These are phyloP conservation scores for Nemapogon koenigi DNA, from an alignment of 2,888 invertebrate species.

Conservation along the genomic window DNA sequence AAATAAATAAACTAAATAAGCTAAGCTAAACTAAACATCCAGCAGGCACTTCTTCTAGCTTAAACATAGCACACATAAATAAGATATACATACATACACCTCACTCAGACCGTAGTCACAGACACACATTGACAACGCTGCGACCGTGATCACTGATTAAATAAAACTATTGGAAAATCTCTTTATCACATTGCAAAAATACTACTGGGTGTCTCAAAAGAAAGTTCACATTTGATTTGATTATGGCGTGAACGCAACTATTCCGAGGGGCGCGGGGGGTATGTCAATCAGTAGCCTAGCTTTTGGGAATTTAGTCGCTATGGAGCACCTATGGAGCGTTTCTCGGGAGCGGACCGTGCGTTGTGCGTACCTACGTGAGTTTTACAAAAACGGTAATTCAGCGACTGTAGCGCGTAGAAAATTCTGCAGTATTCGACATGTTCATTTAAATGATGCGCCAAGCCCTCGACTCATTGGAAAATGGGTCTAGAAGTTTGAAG, in stretches of 20 bases:
- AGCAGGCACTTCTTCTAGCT: too few species aligned
- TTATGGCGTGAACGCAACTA: slow-evolving; percentile 14
- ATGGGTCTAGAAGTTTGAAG: slow-evolving; percentile 16
- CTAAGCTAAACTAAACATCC: too few species aligned
- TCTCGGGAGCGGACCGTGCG: background rate
- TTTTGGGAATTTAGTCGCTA: slow-evolving; percentile 12
- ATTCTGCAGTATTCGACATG: slow-evolving; percentile 16
- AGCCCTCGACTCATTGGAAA: slow-evolving; percentile 12
- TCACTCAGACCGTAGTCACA: too few species aligned
- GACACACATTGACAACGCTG: too few species aligned
- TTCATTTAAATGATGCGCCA: slow-evolving; percentile 13
- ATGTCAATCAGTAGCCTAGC: too few species aligned
- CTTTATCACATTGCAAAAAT: too few species aligned
- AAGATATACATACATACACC: too few species aligned
- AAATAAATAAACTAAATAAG: too few species aligned
- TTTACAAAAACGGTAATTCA: slow-evolving; percentile 19
- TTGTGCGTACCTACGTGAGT: slow-evolving; percentile 16
- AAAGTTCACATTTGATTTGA: slow-evolving; percentile 12
- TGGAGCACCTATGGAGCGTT: background rate
- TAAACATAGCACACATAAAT: too few species aligned
- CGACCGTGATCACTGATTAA: too few species aligned
- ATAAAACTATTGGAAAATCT: too few species aligned
- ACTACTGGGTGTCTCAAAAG: slow-evolving; percentile 11
- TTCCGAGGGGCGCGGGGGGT: slow-evolving; percentile 10
- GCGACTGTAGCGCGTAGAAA: slow-evolving; percentile 17